A percentile compares a stretch with the other conserved stretches of the same genome.
Conservation (phyloP, 2,113 vertebrate species). For the Petrocephalus microphthalmus region DNA sequence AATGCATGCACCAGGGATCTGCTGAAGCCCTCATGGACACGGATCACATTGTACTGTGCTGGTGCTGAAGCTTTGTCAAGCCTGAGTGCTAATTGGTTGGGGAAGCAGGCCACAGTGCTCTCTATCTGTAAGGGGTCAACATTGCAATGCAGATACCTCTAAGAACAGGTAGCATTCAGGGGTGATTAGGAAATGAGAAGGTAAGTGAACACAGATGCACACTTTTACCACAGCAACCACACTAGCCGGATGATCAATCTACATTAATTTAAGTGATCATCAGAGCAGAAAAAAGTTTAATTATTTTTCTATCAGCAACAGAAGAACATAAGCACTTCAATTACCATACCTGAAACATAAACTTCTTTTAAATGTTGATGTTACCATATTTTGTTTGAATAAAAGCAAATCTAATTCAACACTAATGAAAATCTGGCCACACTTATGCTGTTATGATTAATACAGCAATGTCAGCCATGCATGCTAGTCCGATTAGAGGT, state of each 20-base stretch:
- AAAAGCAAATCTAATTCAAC: background rate
- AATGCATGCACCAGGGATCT: background rate
- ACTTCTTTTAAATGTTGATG: background rate
- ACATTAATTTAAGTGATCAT: background rate
- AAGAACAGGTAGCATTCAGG: background rate
- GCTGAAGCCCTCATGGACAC: background rate
- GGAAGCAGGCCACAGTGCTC: background rate
- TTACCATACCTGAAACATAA: background rate
- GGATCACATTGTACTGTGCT: background rate
- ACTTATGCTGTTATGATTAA: background rate
- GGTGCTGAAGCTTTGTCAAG: background rate
- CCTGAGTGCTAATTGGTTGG: background rate
- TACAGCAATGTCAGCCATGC: background rate
- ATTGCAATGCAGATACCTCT: background rate
- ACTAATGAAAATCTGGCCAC: background rate
- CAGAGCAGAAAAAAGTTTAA: slow-evolving; percentile 29
- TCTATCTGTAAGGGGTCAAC: background rate
- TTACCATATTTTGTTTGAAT: background rate
- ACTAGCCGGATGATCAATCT: background rate
- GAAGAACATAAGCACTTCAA: background rate
- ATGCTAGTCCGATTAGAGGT: background rate
- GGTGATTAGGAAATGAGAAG: background rate
- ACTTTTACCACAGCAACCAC: background rate
- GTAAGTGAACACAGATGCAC: background rate
- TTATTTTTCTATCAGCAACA: background rate